Base-by-base conservation (phyloP, 1,140 invertebrate genomes). In the Gonatopus flavifemur region DNA sequence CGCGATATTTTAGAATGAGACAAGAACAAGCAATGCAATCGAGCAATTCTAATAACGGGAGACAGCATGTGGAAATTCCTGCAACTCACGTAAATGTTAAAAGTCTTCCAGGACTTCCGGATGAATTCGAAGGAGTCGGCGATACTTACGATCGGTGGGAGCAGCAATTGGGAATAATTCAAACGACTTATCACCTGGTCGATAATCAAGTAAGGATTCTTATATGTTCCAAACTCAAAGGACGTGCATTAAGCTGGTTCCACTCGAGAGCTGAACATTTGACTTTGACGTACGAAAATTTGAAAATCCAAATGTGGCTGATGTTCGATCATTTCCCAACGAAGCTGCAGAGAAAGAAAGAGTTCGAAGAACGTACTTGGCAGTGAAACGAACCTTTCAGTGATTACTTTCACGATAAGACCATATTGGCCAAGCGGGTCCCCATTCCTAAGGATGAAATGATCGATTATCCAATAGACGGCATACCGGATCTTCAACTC, bases 271-370 rank as follows among this genome's bases (percentile, higher is more conserved):
- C 36, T 21, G 37, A 32, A 2, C 33, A 31, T 31, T 18, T 44
- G 3, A 20, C 21, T 28, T 16, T 41, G 37, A 21, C 16, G 16
- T 10, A 22, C 16, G 37, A 41, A 3, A 37, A 20, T 13, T 2
- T 49, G n/a, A 13, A 41, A 12, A 18, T 0, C 24, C 15, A 32
- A 15, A n/a, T 49, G 22, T 12, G 10, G n/a, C 6, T 3, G 9
- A 49, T 49, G 47, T 49, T 41, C n/a, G 47, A 49, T 24, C 47
- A 49, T 19, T 28, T 36, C 2, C 36, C 37, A 3, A 41, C 8
- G 9, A 21, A 28, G 13, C 25, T 49, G 10, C n/a, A 15, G 2
- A 18, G 16, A 3, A 2, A 37, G 10, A 49, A 49, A 20, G 31
- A 30, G 25, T 49, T 49, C 24, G 47, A 49, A 31, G 47, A n/a